A percentile compares a stretch with the other conserved stretches of the same genome.
phyloP scores from a whole-genome alignment of 2,113 vertebrate species.

The Notarius quadriscutis region DNA sequence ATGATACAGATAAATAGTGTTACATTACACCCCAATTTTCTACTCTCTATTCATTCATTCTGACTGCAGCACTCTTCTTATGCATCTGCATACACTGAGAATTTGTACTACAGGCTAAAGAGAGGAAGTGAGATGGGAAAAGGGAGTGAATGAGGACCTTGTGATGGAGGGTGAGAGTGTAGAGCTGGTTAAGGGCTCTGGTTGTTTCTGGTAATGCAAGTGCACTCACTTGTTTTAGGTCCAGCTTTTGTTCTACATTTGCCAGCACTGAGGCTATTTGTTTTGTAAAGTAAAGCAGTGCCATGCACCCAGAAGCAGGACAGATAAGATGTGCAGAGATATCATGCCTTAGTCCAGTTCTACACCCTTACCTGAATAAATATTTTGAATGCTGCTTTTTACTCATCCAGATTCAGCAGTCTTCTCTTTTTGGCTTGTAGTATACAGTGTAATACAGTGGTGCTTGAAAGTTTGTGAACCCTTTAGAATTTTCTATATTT shows the following conservation, averaged over 20 bases:
- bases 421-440: slow-evolving; percentile 35
- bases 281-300: slow-evolving; percentile 73
- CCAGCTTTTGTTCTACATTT: slow-evolving; percentile 69
- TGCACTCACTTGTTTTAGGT: slow-evolving; percentile 66
- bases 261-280: slow-evolving; percentile 71
- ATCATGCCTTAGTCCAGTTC: not conserved
- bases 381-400: not conserved
- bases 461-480: too few species aligned
- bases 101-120: not conserved
- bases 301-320: slow-evolving; percentile 56
- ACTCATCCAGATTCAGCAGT: not conserved
- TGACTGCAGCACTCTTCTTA: not conserved
- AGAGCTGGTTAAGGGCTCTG: slow-evolving; percentile 60
- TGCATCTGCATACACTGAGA: not conserved
- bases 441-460: not conserved
- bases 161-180: slow-evolving; percentile 24
- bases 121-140: slow-evolving; percentile 3
- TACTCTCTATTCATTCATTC: not conserved
- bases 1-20: not conserved
- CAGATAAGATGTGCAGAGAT: slow-evolving; percentile 42
- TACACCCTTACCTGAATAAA: not conserved
- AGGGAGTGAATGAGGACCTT: not conserved
- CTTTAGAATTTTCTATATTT: too few species aligned
- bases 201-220: slow-evolving; percentile 73
- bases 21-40: not conserved